Base-by-base conservation (phyloP, 37 sponge, comb jelly and placozoan genomes). In the Petrosia ficiformis region DNA sequence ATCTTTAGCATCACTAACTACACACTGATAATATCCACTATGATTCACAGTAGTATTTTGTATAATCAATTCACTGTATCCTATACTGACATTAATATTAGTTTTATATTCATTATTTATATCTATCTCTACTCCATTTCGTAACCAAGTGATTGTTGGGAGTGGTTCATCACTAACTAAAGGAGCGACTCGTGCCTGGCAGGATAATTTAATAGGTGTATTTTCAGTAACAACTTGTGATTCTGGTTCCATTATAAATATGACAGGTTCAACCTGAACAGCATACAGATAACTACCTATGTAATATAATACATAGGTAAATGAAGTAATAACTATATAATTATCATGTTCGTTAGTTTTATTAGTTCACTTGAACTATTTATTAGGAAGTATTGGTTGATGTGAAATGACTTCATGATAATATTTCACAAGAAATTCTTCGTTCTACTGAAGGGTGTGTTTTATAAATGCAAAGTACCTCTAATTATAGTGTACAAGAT, bases 11-110 rank as follows among this genome's bases (percentile, higher is more conserved):
- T 48, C 63, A n/a, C n/a, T 22, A 61, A 29, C 63, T 61, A 61
- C 63, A 61, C 63, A 61, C 63, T 61, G 28, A 61, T 61, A 61
- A 5, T 6, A n/a, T 26, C 63, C 63, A 61, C 28, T 29, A 61
- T 61, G 28, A n/a, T 22, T n/a, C 25, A n/a, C 5, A 26, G 28
- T 61, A 5, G 26, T 6, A n/a, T 8, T 6, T 26, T 8, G 63
- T 26, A 61, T 6, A 5, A 6, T 26, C 26, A 61, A n/a, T n/a
- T 11, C 25, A n/a, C 63, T 61, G 63, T 26, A 26, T 26, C 63
- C 63, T 26, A 8, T 26, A 26, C 28, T 26, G 5, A 22, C 26
- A 22, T 61, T 61, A n/a, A 5, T 61, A 22, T 11, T 26, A 61
- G n/a, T 61, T 11, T 22, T n/a, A 22, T 26, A 5, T n/a, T 29